Conservation (phyloP, 2,113 vertebrate species). For the Carollia perspicillata region DNA sequence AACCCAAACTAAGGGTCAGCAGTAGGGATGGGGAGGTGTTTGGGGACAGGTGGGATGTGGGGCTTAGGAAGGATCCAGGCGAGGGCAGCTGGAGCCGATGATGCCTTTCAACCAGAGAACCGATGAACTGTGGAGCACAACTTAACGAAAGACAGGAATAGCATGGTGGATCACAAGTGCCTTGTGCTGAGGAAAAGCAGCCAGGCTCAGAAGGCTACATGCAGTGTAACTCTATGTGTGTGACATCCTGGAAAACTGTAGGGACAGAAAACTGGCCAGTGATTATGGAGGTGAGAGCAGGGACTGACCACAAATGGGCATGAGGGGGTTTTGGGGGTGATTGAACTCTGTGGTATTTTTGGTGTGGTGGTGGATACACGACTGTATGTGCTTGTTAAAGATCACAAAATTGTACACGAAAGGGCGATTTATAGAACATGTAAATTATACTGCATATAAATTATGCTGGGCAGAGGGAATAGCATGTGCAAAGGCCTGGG, state of each 20-base stretch:
- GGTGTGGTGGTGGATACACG: not conserved
- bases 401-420: not conserved
- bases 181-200: not conserved
- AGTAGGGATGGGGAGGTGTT: not conserved
- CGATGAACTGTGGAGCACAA: accelerated
- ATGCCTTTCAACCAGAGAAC: accelerated
- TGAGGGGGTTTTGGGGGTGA: not conserved
- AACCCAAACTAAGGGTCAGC: not conserved
- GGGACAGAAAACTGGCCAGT: not conserved
- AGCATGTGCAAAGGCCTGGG: not conserved
- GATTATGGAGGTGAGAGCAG: not conserved
- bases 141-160: accelerated
- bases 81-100: not conserved
- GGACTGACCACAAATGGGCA: not conserved
- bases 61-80: not conserved
- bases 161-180: accelerated
- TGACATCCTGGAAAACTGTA: not conserved
- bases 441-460: not conserved
- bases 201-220: accelerated
- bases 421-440: not conserved
- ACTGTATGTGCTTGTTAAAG: no score
- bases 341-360: not conserved
- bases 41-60: not conserved
- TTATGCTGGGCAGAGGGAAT: not conserved
- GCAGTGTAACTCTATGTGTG: accelerated